These are phyloP conservation scores for Cossypha heuglini DNA, from an alignment of 2,797 vertebrate species.

Conservation along the genomic window DNA sequence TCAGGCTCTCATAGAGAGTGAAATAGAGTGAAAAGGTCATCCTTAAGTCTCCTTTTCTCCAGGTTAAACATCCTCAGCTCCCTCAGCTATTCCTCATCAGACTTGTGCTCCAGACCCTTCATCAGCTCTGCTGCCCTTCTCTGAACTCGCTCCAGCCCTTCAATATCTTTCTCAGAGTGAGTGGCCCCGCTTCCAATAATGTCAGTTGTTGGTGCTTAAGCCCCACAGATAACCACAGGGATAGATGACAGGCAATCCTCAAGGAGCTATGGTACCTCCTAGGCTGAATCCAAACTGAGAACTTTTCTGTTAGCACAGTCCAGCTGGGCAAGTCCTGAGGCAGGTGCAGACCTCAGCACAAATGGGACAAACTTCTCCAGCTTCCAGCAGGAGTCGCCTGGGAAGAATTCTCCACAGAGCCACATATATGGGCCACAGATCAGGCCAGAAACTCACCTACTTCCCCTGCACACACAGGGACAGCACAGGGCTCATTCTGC, in stretches of 20 bases:
- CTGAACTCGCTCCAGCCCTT: not conserved
- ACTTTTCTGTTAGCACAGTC: not conserved
- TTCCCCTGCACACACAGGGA: not conserved
- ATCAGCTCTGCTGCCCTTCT: fast-evolving
- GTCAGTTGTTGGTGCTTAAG: not conserved
- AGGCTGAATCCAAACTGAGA: not conserved
- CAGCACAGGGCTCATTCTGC: not conserved
- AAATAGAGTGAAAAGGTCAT: not conserved
- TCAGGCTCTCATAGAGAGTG: too few species aligned
- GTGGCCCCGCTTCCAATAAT: not conserved
- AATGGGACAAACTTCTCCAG: not conserved
- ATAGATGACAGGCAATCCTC: not conserved
- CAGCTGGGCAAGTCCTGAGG: not conserved
- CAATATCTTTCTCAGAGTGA: not conserved
- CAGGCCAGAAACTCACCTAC: not conserved
- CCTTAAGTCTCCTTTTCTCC: not conserved
- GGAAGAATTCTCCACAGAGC: not conserved
- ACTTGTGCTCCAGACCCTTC: not conserved
- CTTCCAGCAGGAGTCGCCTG: not conserved
- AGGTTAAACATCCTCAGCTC: not conserved
- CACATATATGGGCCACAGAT: not conserved
- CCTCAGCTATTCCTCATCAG: not conserved
- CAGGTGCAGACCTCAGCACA: not conserved
- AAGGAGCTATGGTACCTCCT: not conserved
- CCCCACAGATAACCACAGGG: not conserved